Percentiles rank a stretch among this genome's conserved stretches.
Conservation (phyloP, 2,113 vertebrate species). For the Chloroceryle aenea region DNA sequence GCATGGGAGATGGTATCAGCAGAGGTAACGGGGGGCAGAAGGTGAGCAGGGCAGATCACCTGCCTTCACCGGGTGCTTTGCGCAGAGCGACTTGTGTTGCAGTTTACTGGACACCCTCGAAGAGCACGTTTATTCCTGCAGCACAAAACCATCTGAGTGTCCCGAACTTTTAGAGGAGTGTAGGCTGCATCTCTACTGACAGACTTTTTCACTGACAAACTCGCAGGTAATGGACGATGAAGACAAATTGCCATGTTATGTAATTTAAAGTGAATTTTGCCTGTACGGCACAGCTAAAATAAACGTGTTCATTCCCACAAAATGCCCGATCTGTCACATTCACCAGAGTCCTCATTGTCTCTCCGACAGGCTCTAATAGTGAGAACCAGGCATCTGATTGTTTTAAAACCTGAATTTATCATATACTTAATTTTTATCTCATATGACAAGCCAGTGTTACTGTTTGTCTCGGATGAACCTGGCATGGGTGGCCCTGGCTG, state of each 20-base stretch:
- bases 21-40: neutral
- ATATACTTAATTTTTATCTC: neutral
- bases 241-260: neutral
- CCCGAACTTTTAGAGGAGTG: neutral
- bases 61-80: rapidly evolving
- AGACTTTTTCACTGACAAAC: neutral
- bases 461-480: rapidly evolving
- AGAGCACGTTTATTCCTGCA: rapidly evolving
- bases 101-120: neutral
- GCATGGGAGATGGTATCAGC: neutral
- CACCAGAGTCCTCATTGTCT: neutral
- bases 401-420: conserved; percentile 9
- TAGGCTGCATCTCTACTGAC: neutral
- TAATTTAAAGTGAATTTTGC: conserved; percentile 43
- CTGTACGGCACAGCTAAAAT: neutral
- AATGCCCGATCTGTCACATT: conserved; percentile 18
- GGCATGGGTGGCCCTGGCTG: rapidly evolving
- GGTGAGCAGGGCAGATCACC: neutral
- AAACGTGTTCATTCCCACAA: conserved; percentile 2
- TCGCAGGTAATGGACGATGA: conserved; percentile 44
- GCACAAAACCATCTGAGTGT: neutral
- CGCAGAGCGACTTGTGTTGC: rapidly evolving
- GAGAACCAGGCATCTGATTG: neutral
- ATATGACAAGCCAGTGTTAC: neutral
- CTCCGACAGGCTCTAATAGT: neutral